These are phyloP conservation scores for Sprattus sprattus DNA, from an alignment of 2,113 vertebrate genomes.

Conservation along the genomic window DNA sequence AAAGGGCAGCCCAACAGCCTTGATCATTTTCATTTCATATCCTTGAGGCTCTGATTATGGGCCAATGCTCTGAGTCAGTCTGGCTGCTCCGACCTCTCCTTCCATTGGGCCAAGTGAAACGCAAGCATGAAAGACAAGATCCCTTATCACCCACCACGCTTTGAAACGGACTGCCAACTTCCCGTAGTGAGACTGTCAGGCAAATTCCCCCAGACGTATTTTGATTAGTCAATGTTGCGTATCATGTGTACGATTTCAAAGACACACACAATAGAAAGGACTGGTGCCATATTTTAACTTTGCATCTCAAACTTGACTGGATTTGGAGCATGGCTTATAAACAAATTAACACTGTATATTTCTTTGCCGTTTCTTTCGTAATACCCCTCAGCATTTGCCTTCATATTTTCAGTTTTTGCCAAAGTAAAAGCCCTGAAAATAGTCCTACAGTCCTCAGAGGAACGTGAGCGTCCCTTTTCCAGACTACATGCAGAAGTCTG, in stretches of 20 bases:
- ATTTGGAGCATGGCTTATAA: background rate
- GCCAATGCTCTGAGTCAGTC: background rate
- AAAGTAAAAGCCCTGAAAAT: background rate
- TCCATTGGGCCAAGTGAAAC: background rate
- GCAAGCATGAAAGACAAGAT: background rate
- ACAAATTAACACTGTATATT: background rate
- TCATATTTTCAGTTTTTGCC: background rate
- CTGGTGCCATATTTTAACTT: background rate
- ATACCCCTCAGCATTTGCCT: background rate
- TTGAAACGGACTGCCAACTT: background rate
- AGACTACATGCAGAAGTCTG: background rate
- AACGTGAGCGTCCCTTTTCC: background rate
- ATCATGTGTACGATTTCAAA: background rate
- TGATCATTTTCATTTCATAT: background rate
- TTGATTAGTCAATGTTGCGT: slow-evolving; percentile 4
- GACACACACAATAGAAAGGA: background rate
- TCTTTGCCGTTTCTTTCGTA: background rate
- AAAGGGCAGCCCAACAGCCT: background rate
- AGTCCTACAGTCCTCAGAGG: background rate
- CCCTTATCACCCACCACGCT: background rate
- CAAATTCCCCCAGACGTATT: background rate
- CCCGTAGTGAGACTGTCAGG: background rate
- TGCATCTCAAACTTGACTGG: background rate
- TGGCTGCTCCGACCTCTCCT: background rate
- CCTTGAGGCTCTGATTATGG: background rate